Percentiles rank a stretch among this genome's conserved stretches.
These are phyloP conservation scores for Edolisoma coerulescens DNA, from an alignment of 2,113 vertebrate species.

Conservation along the genomic window DNA sequence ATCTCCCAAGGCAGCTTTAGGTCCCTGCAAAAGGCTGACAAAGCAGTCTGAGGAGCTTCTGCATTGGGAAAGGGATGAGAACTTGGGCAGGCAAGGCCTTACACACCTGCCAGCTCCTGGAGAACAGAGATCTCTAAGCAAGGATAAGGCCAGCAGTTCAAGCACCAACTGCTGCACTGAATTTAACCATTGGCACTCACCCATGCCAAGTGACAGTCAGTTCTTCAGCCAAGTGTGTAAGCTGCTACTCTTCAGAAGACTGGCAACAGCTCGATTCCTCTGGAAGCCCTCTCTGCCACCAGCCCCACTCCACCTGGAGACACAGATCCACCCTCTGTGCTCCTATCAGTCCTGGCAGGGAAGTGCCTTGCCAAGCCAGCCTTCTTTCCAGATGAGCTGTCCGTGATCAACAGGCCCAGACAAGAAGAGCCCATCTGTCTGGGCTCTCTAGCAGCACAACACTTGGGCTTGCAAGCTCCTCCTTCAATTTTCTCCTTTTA, in stretches of 20 bases:
- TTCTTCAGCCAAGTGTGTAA: neutral
- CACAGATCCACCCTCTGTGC: neutral
- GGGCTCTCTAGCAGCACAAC: neutral
- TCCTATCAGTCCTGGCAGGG: constrained; percentile 3
- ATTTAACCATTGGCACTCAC: neutral
- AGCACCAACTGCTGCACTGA: neutral
- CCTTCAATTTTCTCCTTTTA: neutral
- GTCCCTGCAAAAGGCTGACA: neutral
- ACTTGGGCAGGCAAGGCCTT: neutral
- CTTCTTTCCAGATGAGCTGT: constrained; percentile 22
- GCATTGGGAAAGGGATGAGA: neutral
- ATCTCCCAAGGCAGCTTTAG: neutral
- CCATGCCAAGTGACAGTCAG: neutral
- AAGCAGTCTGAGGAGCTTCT: neutral
- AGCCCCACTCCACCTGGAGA: neutral
- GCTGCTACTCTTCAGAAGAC: neutral
- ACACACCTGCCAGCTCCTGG: neutral
- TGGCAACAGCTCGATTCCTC: neutral
- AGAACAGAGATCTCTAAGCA: neutral
- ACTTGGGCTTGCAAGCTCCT: neutral
- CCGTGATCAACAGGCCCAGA: neutral
- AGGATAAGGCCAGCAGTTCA: neutral
- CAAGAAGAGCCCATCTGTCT: neutral
- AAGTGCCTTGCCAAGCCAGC: neutral
- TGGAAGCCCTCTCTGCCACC: neutral